Evolutionary conservation across 2,797 vertebrate genomes (phyloP).

Genomic region (Craterocephalus amniculus): DNA sequence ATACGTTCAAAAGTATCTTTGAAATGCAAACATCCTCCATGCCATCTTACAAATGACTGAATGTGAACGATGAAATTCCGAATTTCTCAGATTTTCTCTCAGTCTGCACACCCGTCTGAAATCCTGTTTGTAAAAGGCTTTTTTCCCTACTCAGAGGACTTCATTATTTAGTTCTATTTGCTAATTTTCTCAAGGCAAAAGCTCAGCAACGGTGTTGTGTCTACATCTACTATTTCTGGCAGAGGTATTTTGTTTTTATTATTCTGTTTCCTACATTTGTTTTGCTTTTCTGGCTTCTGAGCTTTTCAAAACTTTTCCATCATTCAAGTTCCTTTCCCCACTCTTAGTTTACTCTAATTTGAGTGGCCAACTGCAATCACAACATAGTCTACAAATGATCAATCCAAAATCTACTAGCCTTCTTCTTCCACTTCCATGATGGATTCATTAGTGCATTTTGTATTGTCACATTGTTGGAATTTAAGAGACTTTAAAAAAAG

Average conservation of each 20-base stretch:
- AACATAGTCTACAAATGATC: constrained; percentile 15
- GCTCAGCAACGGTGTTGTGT: not conserved
- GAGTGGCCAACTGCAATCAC: constrained; percentile 20
- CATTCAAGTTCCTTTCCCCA: not conserved
- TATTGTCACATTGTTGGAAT: too few relatives aligned
- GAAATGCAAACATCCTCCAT: constrained; percentile 18
- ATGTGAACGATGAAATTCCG: constrained; percentile 20
- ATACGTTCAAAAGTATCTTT: constrained; percentile 30
- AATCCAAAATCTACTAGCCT: not conserved
- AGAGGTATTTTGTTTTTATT: constrained; percentile 11
- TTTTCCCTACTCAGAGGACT: constrained; percentile 1
- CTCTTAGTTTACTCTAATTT: not conserved
- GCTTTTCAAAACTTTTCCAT: constrained; percentile 7
- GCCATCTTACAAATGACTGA: constrained; percentile 21
- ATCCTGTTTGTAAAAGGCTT: constrained; percentile 16
- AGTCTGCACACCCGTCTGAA: not conserved
- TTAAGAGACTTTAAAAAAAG: too few relatives aligned
- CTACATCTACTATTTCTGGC: not conserved
- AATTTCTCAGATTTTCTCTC: constrained; percentile 9
- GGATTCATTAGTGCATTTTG: not conserved
- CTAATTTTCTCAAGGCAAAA: constrained; percentile 3
- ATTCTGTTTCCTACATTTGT: not conserved
- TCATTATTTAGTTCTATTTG: constrained; percentile 1
- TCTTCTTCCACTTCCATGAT: constrained; percentile 13
- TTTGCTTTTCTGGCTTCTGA: constrained; percentile 20